Percentiles rank a stretch among this genome's conserved stretches.
Evolutionary conservation across 2,113 vertebrate species (phyloP).

Genomic region (Dipodomys merriami): DNA sequence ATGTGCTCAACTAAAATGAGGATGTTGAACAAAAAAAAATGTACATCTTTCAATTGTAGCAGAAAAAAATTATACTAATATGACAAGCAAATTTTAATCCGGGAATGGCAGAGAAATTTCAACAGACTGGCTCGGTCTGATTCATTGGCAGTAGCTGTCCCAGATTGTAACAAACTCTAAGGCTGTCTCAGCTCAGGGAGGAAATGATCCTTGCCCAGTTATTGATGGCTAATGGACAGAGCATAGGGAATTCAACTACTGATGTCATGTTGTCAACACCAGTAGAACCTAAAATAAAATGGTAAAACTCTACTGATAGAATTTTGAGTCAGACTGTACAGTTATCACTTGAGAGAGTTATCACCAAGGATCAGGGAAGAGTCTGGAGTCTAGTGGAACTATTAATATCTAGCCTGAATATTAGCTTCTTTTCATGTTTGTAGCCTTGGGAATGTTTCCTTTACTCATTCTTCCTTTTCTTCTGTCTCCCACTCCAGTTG

Average conservation of each 20-base stretch:
- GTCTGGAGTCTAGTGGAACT: not conserved
- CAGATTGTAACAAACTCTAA: not conserved
- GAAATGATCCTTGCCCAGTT: not conserved
- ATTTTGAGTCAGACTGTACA: not conserved
- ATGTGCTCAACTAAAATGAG: conserved; percentile 13
- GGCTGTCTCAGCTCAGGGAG: not conserved
- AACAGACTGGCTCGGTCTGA: not conserved
- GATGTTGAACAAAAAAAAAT: conserved; percentile 3
- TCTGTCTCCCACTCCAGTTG: too few species aligned
- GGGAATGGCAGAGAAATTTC: not conserved
- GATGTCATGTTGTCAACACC: not conserved
- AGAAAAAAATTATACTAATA: not conserved
- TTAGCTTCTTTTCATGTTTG: not conserved
- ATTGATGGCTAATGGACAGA: not conserved
- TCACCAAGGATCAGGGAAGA: not conserved
- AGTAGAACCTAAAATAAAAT: not conserved
- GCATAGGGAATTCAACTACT: not conserved
- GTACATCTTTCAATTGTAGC: conserved; percentile 2
- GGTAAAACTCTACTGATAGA: not conserved
- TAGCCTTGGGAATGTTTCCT: not conserved
- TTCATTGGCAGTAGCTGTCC: not conserved
- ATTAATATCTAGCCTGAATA: not conserved
- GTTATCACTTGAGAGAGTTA: not conserved
- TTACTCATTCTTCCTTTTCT: not conserved
- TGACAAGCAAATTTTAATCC: not conserved